A percentile compares a stretch with the other conserved stretches of the same genome.
These are phyloP conservation scores for Metaphire vulgaris DNA, from an alignment of 1,140 invertebrate species.

Conservation along the genomic window DNA sequence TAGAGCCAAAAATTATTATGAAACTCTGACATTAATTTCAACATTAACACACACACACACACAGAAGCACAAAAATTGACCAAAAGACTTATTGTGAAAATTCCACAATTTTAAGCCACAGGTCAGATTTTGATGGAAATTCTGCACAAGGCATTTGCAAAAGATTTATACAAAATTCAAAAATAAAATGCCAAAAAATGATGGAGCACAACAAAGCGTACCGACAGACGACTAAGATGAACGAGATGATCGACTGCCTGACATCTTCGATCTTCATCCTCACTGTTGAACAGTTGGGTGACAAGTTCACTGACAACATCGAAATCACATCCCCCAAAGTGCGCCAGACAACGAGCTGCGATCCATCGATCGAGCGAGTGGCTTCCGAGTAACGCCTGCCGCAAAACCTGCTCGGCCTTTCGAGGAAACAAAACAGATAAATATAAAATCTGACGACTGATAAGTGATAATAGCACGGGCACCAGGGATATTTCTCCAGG, in stretches of 20 bases:
- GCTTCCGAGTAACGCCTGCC: conserved; percentile 35
- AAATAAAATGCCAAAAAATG: too few relatives aligned
- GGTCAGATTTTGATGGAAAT: too few relatives aligned
- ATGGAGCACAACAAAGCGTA: conserved; percentile 39
- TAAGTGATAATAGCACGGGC: neutral
- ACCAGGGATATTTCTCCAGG: too few relatives aligned
- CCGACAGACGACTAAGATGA: conserved; percentile 43
- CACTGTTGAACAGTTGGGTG: conserved; percentile 41
- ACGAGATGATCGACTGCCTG: conserved; percentile 42
- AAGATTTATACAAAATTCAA: too few relatives aligned
- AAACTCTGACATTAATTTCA: too few relatives aligned
- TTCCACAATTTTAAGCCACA: too few relatives aligned
- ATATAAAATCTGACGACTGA: neutral
- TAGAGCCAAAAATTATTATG: too few relatives aligned
- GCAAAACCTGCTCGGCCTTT: conserved; percentile 40
- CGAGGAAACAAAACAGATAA: conserved; percentile 9
- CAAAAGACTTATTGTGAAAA: too few relatives aligned
- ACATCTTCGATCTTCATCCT: conserved; percentile 44
- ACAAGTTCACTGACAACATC: conserved; percentile 48
- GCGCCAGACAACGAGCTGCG: conserved; percentile 48
- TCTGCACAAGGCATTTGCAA: too few relatives aligned
- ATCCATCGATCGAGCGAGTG: conserved; percentile 45
- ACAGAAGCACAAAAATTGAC: too few relatives aligned
- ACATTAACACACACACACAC: too few relatives aligned
- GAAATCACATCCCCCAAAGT: conserved; percentile 46